phyloP scores from a whole-genome alignment of 1,140 invertebrate species.

The Diploscapter pachys region DNA sequence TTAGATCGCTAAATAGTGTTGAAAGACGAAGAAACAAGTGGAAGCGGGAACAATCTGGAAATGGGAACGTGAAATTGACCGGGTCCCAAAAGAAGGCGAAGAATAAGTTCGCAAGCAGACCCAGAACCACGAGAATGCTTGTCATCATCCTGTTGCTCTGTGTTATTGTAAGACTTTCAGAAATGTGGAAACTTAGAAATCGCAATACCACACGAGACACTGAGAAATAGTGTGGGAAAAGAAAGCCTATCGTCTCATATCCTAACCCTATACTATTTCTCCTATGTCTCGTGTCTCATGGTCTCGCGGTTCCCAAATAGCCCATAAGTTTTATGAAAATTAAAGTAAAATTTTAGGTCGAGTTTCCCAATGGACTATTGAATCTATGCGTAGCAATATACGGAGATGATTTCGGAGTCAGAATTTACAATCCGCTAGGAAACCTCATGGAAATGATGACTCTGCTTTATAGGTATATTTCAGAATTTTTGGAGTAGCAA shows the following conservation, averaged over 20 bases:
- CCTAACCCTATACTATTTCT: too few species aligned
- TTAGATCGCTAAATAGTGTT: slow-evolving; percentile 35
- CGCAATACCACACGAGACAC: too few species aligned
- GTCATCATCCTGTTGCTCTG: slow-evolving; percentile 36
- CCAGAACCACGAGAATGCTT: slow-evolving; percentile 36
- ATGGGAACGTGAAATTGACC: slow-evolving; percentile 20
- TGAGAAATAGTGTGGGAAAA: too few species aligned
- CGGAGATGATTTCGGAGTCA: slow-evolving; percentile 39
- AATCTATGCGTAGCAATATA: slow-evolving; percentile 42
- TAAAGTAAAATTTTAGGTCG: slow-evolving; percentile 24
- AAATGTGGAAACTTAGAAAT: background rate
- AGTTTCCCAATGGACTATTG: slow-evolving; percentile 42
- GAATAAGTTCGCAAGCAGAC: slow-evolving; percentile 25
- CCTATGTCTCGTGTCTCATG: too few species aligned
- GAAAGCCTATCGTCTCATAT: too few species aligned
- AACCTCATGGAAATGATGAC: slow-evolving; percentile 44
- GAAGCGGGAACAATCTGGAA: slow-evolving; percentile 12
- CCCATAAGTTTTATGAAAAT: background rate
- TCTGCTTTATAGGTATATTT: slow-evolving; percentile 34
- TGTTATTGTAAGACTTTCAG: slow-evolving; percentile 30
- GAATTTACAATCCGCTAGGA: slow-evolving; percentile 42
- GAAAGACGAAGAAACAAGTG: slow-evolving; percentile 33
- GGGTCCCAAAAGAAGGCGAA: slow-evolving; percentile 25
- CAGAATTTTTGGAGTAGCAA: too few species aligned
- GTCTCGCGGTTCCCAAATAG: too few species aligned